Evolutionary conservation across 2,113 vertebrate genomes (phyloP), one percentile per base, ranked within the genome.

Genomic region (Laterallus jamaicensis): DNA sequence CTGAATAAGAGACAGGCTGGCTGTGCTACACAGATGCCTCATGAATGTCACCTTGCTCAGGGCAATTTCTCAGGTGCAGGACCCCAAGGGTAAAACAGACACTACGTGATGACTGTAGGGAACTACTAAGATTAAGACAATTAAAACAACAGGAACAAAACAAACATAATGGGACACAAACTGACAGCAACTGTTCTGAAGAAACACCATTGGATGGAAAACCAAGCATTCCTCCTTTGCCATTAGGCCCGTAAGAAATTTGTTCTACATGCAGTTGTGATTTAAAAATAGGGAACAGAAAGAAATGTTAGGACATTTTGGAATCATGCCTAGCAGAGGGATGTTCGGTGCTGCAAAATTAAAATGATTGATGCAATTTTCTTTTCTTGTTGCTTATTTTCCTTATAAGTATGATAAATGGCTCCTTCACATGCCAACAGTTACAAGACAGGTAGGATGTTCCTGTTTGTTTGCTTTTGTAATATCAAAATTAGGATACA

Each of bases 171-270:
- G 94, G 76, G 93, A 97, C 96, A 96, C 95, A 95, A 97, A 66
- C 58, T 70, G 91, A 97, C 95, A 96, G 84, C 91, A 96, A 90
- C 94, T 94, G 74, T 95, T 97, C 96, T 94, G 94, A 97, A 98
- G 96, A 98, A 98, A 97, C 95, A 91, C 96, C 96, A 96, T 76
- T 1, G 70, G 97, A 96, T 97, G 97, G 97, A 96, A 97, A 97
- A 97, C 96, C 95, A 97, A 97, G 96, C 95, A 92, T 92, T 19
- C 25, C 90, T 92, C 93, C 71, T 93, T 92, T 92, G 87, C 70
- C 94, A 76, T 94, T 96, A 24, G 5, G 67, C 86, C 89, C 55
- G 19, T 86, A 87, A 89, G 90, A 88, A 80, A 88, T 97, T 95
- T 92, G 75, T 87, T 97, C 84, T 90, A 80, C 94, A 95, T 95